These are phyloP conservation scores for Diaperis boleti DNA, from an alignment of 2,888 invertebrate species.

Conservation along the genomic window DNA sequence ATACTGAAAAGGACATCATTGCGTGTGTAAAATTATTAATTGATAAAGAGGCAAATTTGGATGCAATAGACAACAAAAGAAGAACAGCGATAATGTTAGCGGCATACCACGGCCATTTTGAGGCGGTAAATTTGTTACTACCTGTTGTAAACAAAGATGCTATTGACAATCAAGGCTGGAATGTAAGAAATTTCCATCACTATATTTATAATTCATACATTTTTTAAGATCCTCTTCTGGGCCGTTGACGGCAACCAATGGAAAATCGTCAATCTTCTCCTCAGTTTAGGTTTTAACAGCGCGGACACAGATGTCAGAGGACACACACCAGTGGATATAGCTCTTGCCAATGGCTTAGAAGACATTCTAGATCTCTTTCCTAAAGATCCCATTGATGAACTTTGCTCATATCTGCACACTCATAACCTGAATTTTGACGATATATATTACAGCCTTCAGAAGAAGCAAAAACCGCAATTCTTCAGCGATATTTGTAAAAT, in stretches of 20 bases:
- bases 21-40: constrained; percentile 65
- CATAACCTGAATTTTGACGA: constrained; percentile 49
- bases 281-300: constrained; percentile 69
- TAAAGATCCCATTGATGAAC: constrained; percentile 58
- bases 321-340: constrained; percentile 69
- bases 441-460: constrained; percentile 36
- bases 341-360: constrained; percentile 68
- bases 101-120: constrained; percentile 68
- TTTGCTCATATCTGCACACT: constrained; percentile 37
- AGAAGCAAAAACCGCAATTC: constrained; percentile 63
- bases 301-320: constrained; percentile 68
- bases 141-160: constrained; percentile 70
- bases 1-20: constrained; percentile 66
- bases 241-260: constrained; percentile 71
- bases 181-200: constrained; percentile 65
- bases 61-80: constrained; percentile 71
- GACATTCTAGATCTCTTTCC: constrained; percentile 67
- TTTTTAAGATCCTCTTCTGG: constrained; percentile 74
- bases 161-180: constrained; percentile 73
- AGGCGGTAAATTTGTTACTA: constrained; percentile 69
- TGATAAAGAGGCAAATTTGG: constrained; percentile 68
- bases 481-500: constrained; percentile 70
- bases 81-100: constrained; percentile 76
- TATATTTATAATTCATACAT: background rate
- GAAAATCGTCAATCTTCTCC: constrained; percentile 69